A percentile compares a stretch with the other conserved stretches of the same genome.
Conservation (phyloP, 2,113 vertebrate genomes). For the Scatophagus argus region DNA sequence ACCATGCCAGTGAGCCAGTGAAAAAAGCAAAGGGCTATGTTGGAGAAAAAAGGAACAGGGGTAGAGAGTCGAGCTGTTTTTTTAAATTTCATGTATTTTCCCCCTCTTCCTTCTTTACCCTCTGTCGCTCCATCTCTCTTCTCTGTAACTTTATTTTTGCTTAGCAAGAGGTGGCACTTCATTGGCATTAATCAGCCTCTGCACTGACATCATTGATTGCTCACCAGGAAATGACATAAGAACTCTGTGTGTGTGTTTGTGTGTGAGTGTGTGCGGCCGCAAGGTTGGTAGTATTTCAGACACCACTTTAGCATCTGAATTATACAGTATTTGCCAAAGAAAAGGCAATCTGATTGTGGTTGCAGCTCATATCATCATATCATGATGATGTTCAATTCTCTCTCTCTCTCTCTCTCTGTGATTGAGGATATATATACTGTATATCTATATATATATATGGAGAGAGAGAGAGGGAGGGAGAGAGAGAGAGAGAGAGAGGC, state of each 20-base stretch:
- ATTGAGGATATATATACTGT: too few species aligned
- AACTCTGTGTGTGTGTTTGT: slow-evolving; percentile 25
- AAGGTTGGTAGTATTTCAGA: background rate
- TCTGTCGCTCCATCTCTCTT: background rate
- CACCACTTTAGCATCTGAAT: slow-evolving; percentile 25
- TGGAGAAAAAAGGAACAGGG: background rate
- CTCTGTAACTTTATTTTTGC: background rate
- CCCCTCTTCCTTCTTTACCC: background rate
- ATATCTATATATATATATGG: too few species aligned
- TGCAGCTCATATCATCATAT: slow-evolving; percentile 7
- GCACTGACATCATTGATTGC: slow-evolving; percentile 43
- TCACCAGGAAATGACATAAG: slow-evolving; percentile 43
- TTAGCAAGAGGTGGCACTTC: slow-evolving; percentile 19
- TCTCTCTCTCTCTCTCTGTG: background rate
- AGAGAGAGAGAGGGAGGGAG: too few species aligned
- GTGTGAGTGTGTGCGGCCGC: slow-evolving; percentile 1
- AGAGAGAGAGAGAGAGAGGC: background rate
- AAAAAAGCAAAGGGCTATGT: background rate
- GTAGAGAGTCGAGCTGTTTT: background rate
- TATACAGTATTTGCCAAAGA: background rate
- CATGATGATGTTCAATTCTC: slow-evolving; percentile 3
- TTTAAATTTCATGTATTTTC: background rate
- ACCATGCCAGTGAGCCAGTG: background rate
- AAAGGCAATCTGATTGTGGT: slow-evolving; percentile 26
- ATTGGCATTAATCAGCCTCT: slow-evolving; percentile 21